Percentiles rank a stretch among this genome's conserved stretches.
These are phyloP conservation scores for Procambarus virginalis DNA, from an alignment of 1,140 invertebrate genomes.

Conservation along the genomic window DNA sequence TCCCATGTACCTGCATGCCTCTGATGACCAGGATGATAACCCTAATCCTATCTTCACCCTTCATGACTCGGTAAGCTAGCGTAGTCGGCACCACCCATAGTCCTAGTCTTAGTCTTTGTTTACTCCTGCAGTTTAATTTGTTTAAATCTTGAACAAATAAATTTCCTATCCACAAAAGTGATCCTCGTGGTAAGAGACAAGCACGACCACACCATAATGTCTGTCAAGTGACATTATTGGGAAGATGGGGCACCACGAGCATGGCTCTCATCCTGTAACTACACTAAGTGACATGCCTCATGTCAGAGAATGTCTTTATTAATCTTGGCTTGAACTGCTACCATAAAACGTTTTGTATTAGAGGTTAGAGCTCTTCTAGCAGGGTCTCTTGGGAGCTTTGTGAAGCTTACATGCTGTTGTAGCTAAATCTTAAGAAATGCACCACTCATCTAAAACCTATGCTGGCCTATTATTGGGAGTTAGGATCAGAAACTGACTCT, in stretches of 20 bases:
- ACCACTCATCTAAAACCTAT: too few relatives aligned
- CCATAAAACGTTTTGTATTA: too few relatives aligned
- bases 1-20: conserved; percentile 70
- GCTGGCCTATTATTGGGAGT: too few relatives aligned
- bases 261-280: background rate
- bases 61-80: conserved; percentile 69
- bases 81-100: background rate
- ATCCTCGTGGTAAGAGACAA: background rate
- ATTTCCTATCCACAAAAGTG: background rate
- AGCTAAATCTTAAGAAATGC: too few relatives aligned
- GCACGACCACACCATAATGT: background rate
- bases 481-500: too few relatives aligned
- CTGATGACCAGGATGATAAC: conserved; percentile 64
- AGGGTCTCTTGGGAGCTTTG: too few relatives aligned
- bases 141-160: background rate
- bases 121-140: background rate
- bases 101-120: background rate
- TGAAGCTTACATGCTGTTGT: too few relatives aligned
- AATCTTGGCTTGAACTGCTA: too few relatives aligned
- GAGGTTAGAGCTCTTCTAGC: too few relatives aligned
- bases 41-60: conserved; percentile 69
- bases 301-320: too few relatives aligned
- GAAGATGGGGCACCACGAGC: background rate
- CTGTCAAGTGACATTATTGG: background rate
- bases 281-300: too few relatives aligned